Base-by-base conservation (phyloP, 2,113 vertebrate genomes). In the Microcebus tavaratra region DNA sequence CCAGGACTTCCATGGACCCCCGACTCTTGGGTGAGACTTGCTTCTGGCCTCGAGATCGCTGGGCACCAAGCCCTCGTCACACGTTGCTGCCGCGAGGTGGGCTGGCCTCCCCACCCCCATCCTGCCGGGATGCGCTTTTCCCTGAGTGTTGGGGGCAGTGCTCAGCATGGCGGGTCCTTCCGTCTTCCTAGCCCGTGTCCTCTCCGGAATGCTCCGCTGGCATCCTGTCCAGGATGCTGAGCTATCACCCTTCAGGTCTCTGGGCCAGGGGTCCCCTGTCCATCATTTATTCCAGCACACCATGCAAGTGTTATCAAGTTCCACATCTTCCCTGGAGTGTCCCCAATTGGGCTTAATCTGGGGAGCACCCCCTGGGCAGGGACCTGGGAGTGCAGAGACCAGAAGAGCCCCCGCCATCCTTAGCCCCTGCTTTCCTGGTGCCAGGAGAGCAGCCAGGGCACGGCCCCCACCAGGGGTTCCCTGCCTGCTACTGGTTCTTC, bases 221-320 rank as follows among this genome's bases (percentile, higher is more conserved):
- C 12, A 23, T 25, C 34, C 1, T 63, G 9, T 4, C 9, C 10
- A 21, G 45, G 34, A 29, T 17, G 50, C 84, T 36, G 10, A 25
- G 20, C 10, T 42, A 20, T 21, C 34, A 63, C 25, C 61, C 61
- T 63, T 63, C 29, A 25, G 53, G 5, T n/a, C 50, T 80, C 59
- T 21, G 45, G 63, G 34, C 23, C 2, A n/a, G 23, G 34, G 34
- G 34, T 36, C 48, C 4, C 21, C 14, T 20, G 42, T 25, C 21
- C 13, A 6, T n/a, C 48, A 27, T 20, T 18, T 9, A 9, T 36
- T 14, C 48, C 14, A 29, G 42, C 12, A 18, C 17, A 14, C 65
- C 4, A 2, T 3, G 4, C 20, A 27, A 75, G 21, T 31, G 11
- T 15, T 2, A 21, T 3, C 2, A 1, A 27, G 3, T 3, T 53